Evolutionary conservation across 37 sponge, comb jelly and placozoan species (phyloP).

Genomic region (Beroe ovata): DNA sequence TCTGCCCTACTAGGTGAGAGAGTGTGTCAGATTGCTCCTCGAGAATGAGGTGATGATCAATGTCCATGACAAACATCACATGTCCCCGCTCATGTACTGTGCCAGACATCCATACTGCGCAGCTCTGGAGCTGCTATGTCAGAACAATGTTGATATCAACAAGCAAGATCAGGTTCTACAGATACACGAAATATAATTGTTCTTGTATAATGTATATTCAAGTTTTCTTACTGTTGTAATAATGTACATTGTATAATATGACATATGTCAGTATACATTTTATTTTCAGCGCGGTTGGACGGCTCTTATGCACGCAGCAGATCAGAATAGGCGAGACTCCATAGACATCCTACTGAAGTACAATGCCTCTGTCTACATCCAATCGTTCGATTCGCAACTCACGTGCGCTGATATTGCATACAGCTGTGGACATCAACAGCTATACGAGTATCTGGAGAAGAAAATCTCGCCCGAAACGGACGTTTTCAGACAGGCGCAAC

Average conservation of each 20-base stretch:
- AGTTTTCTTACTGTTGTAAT: no score
- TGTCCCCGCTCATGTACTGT: slow-evolving; percentile 77
- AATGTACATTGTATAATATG: no score
- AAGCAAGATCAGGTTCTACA: slow-evolving; percentile 75
- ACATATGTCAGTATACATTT: no score
- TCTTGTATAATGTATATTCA: no score
- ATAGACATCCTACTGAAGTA: slow-evolving; percentile 4
- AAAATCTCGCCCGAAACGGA: neutral
- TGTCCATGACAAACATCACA: slow-evolving; percentile 73
- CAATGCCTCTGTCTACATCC: slow-evolving; percentile 45
- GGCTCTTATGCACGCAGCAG: slow-evolving; percentile 50
- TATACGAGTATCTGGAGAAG: slow-evolving; percentile 19
- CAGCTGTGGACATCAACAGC: slow-evolving; percentile 18
- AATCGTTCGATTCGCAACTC: neutral
- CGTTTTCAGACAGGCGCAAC: neutral
- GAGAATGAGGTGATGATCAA: slow-evolving; percentile 71
- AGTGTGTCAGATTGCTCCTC: slow-evolving; percentile 70
- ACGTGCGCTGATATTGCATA: slow-evolving; percentile 23
- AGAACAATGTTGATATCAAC: slow-evolving; percentile 71
- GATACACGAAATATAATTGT: no score
- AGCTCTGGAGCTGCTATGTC: slow-evolving; percentile 68
- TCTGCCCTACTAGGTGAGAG: neutral
- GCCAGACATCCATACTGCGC: slow-evolving; percentile 65
- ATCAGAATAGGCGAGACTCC: neutral
- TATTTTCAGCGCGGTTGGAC: slow-evolving; percentile 48